Conservation (phyloP, 2,797 vertebrate species). For the Paguma larvata region DNA sequence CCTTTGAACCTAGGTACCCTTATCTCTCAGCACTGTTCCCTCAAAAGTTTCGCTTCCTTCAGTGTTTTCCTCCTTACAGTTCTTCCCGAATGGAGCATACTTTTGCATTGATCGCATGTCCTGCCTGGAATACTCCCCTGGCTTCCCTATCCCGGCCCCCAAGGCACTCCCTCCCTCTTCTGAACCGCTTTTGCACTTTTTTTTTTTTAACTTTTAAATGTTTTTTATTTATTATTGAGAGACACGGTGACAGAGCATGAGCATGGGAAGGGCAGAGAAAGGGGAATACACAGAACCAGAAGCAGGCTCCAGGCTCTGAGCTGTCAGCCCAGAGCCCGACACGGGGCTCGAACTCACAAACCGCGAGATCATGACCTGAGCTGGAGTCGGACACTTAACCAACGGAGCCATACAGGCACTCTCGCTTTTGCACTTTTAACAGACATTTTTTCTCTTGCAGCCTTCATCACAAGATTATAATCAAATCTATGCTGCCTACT, state of each 20-base stretch:
- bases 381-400: too few relatives aligned
- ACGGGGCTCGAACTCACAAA: too few relatives aligned
- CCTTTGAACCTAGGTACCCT: neutral
- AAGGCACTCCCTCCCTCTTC: neutral
- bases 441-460: neutral
- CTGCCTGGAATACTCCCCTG: neutral
- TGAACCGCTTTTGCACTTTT: neutral
- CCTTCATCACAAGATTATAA: neutral
- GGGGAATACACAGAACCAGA: too few relatives aligned
- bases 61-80: neutral
- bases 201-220: neutral
- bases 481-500: neutral
- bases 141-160: neutral
- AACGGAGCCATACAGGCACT: too few relatives aligned
- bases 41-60: conserved; percentile 24
- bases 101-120: neutral
- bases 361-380: too few relatives aligned
- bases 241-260: too few relatives aligned
- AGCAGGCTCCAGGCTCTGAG: too few relatives aligned
- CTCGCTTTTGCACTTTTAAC: neutral
- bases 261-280: too few relatives aligned
- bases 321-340: too few relatives aligned
- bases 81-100: neutral
- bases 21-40: neutral
- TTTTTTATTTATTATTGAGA: too few relatives aligned